Evolutionary conservation across 2,888 invertebrate genomes (phyloP), one percentile per base, ranked within the genome.

Genomic region (Drosophila meridiana): DNA sequence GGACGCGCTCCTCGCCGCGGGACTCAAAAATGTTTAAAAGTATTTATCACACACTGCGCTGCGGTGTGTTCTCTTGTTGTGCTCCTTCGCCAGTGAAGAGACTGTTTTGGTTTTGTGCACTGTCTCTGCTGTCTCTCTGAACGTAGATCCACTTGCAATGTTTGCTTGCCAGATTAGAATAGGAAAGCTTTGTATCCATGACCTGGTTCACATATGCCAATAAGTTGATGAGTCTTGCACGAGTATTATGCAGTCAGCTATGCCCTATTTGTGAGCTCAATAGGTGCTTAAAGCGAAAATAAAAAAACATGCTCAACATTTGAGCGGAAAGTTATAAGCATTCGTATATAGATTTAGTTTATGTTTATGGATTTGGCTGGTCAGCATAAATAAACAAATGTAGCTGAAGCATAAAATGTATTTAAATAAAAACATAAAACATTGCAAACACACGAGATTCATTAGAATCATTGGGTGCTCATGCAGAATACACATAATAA

Each of bases 331-430:
- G 59, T 68, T 66, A 64, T 56, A 32, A 61, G 64, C 64, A 56
- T 57, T 53, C 48, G 57, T 58, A 60, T 82, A 62, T 66, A 73
- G 76, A 63, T n/a, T 60, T 66, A 66, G 59, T 76, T 82, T 68
- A 61, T 73, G 76, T 76, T 82, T 68, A 61, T 73, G 76, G 61
- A 50, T 48, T 72, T 67, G 63, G 45, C 53, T 83, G 80, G 59
- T 63, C 81, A 70, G 58, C 45, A 77, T 55, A 66, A 62, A 83
- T 67, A 81, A 74, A 71, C 45, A 60, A 62, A 65, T 32, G 20
- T 28, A 50, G 26, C 34, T 52, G 26, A 60, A 68, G 40, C 48
- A 68, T 56, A 50, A 69, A 63, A 67, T 40, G 47, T 64, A 38
- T 45, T 42, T 34, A 53, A 32, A 65, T n/a, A 11, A 55, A 62